Evolutionary conservation across 2,113 vertebrate species (phyloP).

Genomic region (Pangasianodon hypophthalmus): DNA sequence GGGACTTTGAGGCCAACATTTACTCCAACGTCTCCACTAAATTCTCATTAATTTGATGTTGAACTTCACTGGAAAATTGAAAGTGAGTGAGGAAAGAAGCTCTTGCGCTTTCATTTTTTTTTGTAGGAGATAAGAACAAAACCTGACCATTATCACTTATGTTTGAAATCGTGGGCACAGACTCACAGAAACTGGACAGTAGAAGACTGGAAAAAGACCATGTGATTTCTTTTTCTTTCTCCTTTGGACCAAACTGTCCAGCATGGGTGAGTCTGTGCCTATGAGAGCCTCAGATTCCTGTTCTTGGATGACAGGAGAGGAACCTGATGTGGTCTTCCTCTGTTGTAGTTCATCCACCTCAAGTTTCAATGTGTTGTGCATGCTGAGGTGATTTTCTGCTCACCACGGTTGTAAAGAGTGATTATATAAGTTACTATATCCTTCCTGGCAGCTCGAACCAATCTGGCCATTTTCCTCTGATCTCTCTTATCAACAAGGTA

Average conservation of each 20-base stretch:
- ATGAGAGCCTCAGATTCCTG: background rate
- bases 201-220: too few species aligned
- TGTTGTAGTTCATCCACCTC: background rate
- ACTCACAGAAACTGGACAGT: too few species aligned
- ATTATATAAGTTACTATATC: background rate
- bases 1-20: background rate
- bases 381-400: background rate
- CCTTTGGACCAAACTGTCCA: too few species aligned
- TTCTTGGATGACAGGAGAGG: background rate
- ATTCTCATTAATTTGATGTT: too few species aligned
- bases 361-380: background rate
- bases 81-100: too few species aligned
- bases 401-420: background rate
- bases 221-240: too few species aligned
- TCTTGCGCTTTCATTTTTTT: background rate
- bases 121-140: background rate
- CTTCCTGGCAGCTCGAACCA: background rate
- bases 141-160: background rate
- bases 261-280: background rate
- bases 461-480: background rate
- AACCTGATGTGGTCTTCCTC: background rate
- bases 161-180: too few species aligned
- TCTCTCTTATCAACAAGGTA: too few species aligned
- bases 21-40: too few species aligned
- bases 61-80: too few species aligned